Base-by-base conservation (phyloP, 1,140 invertebrate genomes). In the Apis mellifera region DNA sequence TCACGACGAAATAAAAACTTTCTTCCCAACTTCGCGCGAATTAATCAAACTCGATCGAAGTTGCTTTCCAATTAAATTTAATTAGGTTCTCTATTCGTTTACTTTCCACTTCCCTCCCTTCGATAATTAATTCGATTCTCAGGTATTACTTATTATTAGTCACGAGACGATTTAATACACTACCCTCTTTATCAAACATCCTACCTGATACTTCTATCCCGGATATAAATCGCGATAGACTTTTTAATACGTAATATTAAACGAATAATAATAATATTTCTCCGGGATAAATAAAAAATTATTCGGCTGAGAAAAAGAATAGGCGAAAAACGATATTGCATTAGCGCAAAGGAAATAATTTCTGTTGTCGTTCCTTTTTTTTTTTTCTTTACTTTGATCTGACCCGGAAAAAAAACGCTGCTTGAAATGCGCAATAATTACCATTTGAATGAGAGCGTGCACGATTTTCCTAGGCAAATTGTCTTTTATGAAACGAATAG, bases 401-500 rank as follows among this genome's bases (percentile, higher is more conserved):
- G 9, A 7, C 23, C 3, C 52, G n/a, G n/a, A n/a, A 50, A 21
- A 42, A 66, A 42, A 66, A 19, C 13, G 71, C 9, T 48, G 32
- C 42, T 75, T 17, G 9, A 66, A 48, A 73, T 75, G 32, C 71
- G 32, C 42, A 55, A 81, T 66, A 81, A 81, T 81, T 75, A 81
- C 23, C 78, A 74, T 74, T 50, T 9, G 26, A 80, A 80, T 23
- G 42, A 50, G 23, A 54, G 50, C 15, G 60, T 1, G 52, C 17
- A 32, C 19, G 21, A 32, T 80, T 75, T 75, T 42, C 23, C 48
- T 66, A 80, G 32, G 71, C 71, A 74, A 74, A 80, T 65, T 26
- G 21, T 42, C 32, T 42, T 21, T n/a, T 26, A 19, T 8, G 21
- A 19, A 26, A 74, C 32, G 21, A 48, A 42, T 1, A 13, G 26